Percentiles rank a stretch among this genome's conserved stretches.
Conservation (phyloP, 1,140 invertebrate genomes). For the Euborellia annulipes region DNA sequence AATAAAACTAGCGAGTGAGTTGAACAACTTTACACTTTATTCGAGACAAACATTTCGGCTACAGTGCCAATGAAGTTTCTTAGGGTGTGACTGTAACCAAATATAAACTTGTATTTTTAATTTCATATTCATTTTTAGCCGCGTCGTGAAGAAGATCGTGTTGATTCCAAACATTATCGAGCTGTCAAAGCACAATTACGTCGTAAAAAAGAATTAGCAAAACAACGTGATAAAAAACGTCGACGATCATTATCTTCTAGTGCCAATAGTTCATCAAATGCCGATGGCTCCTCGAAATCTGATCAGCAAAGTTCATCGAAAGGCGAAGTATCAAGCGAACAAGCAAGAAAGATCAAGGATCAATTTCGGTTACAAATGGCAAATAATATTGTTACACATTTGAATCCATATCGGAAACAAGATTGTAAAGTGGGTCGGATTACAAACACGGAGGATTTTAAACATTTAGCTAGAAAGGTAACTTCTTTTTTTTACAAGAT, state of each 20-base stretch:
- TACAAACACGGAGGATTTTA: constrained; percentile 82
- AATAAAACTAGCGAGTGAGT: too few relatives aligned
- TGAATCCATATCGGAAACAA: constrained; percentile 76
- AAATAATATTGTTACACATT: constrained; percentile 69
- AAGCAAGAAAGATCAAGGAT: constrained; percentile 60
- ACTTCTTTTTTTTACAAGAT: constrained; percentile 14
- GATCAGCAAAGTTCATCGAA: too few relatives aligned
- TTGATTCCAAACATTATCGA: constrained; percentile 39
- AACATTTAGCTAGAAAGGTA: constrained; percentile 90
- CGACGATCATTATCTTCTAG: too few relatives aligned
- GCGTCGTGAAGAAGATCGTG: constrained; percentile 54
- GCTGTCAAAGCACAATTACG: constrained; percentile 64
- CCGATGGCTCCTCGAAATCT: too few relatives aligned
- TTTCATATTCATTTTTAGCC: constrained; percentile 41
- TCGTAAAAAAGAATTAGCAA: constrained; percentile 43
- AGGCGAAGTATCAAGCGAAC: constrained; percentile 33
- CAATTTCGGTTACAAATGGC: constrained; percentile 79
- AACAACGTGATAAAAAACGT: constrained; percentile 8
- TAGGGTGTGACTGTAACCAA: too few relatives aligned
- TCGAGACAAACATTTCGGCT: too few relatives aligned
- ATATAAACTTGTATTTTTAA: neutral
- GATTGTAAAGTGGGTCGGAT: constrained; percentile 77
- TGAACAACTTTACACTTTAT: too few relatives aligned
- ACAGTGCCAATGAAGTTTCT: too few relatives aligned
- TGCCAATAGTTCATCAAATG: too few relatives aligned